Base-by-base conservation (phyloP, 2,888 invertebrate species). In the Pachliopta kotzebuea region DNA sequence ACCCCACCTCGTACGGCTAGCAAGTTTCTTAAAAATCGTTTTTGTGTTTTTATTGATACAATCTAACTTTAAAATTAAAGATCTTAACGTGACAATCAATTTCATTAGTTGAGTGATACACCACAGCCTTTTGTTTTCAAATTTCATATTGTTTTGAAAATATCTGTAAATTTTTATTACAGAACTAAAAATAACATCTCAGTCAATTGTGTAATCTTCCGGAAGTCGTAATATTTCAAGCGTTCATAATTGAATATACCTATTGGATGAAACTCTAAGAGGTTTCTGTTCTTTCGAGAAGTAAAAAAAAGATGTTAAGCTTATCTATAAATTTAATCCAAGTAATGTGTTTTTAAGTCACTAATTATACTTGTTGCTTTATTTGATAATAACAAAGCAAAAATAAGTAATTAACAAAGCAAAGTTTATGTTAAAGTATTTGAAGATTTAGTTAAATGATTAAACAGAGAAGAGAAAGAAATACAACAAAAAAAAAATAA, bases 1-100 rank as follows among this genome's bases (percentile, higher is more conserved):
- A 76, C 71, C 67, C 67, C 71, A 67, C 63, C 58, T 56, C 14
- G 76, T 74, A 84, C 65, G 54, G 80, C 62, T 52, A 61, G 74
- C 78, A 83, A 26, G 76, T 72, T 29, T 31, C 37, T 14, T 37
- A 2, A 14, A 37, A 14, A 14, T 37, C 11, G 2, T 31, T 37
- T 31, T 31, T 31, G 9, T 37, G 14, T 37, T 37, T 14, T 37
- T 24, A 24, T 4, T 7, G 3, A 9, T 55, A 14, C 9, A 29
- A 65, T 14, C 31, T 26, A 17, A 37, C 20, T 54, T 42, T n/a
- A 37, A 37, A 37, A 14, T 37, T 11, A 14, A 37, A 37, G 14
- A 37, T 11, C 11, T 11, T 31, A 11, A 31, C 31, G 31, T 31
- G 31, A 14, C 1, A 11, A 31, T 37, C 14, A 37, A 45, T n/a